A percentile compares a stretch with the other conserved stretches of the same genome.
Evolutionary conservation across 2,113 vertebrate genomes (phyloP).

Genomic region (Falco punctatus): DNA sequence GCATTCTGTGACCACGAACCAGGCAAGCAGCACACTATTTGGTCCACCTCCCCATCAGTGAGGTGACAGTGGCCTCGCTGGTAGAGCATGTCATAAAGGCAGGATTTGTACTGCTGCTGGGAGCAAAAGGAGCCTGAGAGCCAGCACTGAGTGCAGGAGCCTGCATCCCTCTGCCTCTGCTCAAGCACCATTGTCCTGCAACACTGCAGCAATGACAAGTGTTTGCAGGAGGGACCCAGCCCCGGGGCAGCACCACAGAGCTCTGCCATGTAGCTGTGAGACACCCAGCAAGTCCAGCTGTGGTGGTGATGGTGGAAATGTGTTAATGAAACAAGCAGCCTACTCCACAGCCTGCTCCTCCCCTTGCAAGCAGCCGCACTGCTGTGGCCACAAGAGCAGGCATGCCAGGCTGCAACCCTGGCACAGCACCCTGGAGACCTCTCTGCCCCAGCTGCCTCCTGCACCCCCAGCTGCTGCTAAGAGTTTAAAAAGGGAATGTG

Average conservation of each 20-base stretch:
- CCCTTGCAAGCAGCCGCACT: not conserved
- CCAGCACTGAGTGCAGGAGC: not conserved
- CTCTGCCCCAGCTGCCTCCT: not conserved
- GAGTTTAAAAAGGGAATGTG: not conserved
- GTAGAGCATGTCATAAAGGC: not conserved
- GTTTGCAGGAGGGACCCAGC: not conserved
- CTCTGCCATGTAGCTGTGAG: not conserved
- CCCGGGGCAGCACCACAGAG: fast-evolving
- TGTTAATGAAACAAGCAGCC: not conserved
- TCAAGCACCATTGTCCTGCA: not conserved
- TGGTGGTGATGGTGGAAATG: not conserved
- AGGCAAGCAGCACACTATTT: not conserved
- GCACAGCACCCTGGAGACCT: not conserved
- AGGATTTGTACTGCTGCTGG: not conserved
- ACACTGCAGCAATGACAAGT: fast-evolving
- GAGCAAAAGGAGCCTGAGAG: not conserved
- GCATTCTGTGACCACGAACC: not conserved
- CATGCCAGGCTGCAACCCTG: not conserved
- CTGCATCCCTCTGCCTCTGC: not conserved
- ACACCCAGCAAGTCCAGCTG: not conserved
- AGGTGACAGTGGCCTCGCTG: not conserved
- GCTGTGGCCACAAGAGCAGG: not conserved
- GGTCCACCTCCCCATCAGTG: not conserved
- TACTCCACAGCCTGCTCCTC: not conserved
- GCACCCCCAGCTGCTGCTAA: not conserved